Percentiles rank a stretch among this genome's conserved stretches.
Conservation (phyloP, 1,140 invertebrate species). For the Pentalonia nigronervosa region DNA sequence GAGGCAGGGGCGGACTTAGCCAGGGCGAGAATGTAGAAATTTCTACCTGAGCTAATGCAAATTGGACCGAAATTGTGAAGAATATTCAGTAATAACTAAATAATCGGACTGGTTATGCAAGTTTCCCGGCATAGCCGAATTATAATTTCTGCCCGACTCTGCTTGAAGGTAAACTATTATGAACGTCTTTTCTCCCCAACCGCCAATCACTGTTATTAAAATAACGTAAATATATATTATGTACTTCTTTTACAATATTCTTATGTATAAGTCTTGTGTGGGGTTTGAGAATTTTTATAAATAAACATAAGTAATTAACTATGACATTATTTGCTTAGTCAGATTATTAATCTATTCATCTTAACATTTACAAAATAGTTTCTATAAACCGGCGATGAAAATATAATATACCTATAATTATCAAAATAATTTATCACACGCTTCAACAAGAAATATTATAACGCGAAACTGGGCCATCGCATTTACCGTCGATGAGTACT, state of each 20-base stretch:
- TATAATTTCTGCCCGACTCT: background rate
- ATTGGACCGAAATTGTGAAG: background rate
- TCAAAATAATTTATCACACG: background rate
- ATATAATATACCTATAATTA: background rate
- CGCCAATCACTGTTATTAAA: background rate
- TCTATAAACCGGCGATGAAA: background rate
- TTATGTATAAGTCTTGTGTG: background rate
- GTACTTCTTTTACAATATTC: background rate
- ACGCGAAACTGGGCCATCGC: constrained; percentile 43
- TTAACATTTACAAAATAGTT: background rate
- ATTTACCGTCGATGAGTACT: background rate
- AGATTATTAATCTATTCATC: background rate
- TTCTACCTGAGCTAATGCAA: background rate
- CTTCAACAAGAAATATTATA: background rate
- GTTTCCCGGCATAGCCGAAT: background rate
- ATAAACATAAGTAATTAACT: background rate
- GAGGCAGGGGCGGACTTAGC: background rate
- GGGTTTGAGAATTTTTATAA: background rate
- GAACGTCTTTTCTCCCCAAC: background rate
- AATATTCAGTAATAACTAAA: background rate
- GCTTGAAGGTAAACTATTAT: background rate
- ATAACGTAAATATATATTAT: background rate
- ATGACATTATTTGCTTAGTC: background rate
- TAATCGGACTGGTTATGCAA: background rate
- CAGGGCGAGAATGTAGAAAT: background rate